These are phyloP conservation scores for Tethya wilhelma DNA, from an alignment of 37 sponge, comb jelly and placozoan species.

Conservation along the genomic window DNA sequence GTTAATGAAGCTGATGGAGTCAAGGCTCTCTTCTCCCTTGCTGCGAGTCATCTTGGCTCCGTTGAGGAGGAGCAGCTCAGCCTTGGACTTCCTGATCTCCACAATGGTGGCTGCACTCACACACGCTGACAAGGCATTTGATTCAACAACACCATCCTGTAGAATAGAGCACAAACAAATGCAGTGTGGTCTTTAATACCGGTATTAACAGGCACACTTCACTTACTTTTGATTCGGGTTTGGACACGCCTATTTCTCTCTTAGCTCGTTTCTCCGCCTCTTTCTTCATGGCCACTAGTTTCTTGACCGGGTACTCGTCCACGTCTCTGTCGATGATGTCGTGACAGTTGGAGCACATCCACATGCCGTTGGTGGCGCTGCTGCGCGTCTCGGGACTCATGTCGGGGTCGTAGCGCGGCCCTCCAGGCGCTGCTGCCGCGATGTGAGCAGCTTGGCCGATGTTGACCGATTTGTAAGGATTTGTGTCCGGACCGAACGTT, in stretches of 20 bases:
- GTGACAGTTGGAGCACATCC: slow-evolving; percentile 80
- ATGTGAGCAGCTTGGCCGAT: slow-evolving; percentile 84
- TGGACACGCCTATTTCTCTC: slow-evolving; percentile 48
- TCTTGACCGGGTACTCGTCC: slow-evolving; percentile 24
- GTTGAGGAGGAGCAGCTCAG: slow-evolving; percentile 1
- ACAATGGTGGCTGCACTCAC: slow-evolving; percentile 60
- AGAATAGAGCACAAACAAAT: neutral
- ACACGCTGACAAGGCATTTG: neutral
- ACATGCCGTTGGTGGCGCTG: slow-evolving; percentile 62
- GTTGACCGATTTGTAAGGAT: slow-evolving; percentile 25
- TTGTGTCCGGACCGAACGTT: slow-evolving; percentile 70
- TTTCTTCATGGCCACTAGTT: slow-evolving; percentile 31
- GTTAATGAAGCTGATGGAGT: slow-evolving; percentile 26
- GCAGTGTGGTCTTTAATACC: too few species aligned
- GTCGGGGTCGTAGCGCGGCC: slow-evolving; percentile 68
- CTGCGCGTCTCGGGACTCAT: slow-evolving; percentile 60
- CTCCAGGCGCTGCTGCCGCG: slow-evolving; percentile 66
- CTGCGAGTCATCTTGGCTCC: neutral
- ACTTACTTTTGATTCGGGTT: neutral
- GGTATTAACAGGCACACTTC: neutral
- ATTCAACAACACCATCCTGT: neutral
- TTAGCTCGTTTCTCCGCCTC: slow-evolving; percentile 59
- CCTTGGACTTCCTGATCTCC: slow-evolving; percentile 58
- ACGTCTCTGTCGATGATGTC: slow-evolving; percentile 52
- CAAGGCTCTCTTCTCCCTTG: slow-evolving; percentile 14